Evolutionary conservation across 2,888 invertebrate species (phyloP).

Genomic region (Drosophila robusta): DNA sequence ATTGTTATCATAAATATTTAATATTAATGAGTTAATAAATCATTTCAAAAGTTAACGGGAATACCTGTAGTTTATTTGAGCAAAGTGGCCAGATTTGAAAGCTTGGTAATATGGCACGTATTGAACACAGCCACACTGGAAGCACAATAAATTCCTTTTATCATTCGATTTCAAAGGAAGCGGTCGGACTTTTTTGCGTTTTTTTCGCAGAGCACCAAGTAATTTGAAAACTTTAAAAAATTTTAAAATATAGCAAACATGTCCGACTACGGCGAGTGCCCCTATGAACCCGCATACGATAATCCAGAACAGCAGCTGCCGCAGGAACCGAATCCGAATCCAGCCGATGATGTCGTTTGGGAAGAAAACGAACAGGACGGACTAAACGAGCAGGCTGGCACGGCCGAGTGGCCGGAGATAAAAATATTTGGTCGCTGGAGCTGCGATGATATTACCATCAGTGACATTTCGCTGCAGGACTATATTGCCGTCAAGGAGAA

Average conservation of each 20-base stretch:
- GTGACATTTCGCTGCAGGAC: conserved; percentile 98
- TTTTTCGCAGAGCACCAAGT: not conserved
- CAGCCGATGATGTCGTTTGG: conserved; percentile 32
- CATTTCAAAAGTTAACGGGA: not conserved
- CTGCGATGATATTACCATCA: conserved; percentile 98
- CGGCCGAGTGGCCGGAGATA: conserved; percentile 95
- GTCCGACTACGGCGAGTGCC: conserved; percentile 21
- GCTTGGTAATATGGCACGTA: conserved; percentile 4
- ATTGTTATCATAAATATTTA: no score
- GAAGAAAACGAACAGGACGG: conserved; percentile 24
- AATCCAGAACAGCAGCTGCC: conserved; percentile 16
- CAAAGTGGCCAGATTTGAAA: conserved; percentile 16
- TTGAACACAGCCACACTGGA: conserved; percentile 14
- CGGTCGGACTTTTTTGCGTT: conserved; percentile 15
- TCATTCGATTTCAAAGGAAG: conserved; percentile 7
- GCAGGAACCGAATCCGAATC: conserved; percentile 1
- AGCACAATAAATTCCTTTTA: conserved; percentile 11
- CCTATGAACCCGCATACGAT: conserved; percentile 5
- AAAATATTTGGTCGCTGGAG: conserved; percentile 98
- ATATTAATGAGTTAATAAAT: no score
- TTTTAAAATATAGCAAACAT: conserved; percentile 5
- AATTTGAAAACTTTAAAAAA: not conserved
- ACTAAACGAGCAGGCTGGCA: not conserved
- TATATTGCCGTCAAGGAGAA: conserved; percentile 98
- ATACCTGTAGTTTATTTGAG: not conserved